Base-by-base conservation (phyloP, 2,888 invertebrate genomes). In the Leptogaster cylindrica region DNA sequence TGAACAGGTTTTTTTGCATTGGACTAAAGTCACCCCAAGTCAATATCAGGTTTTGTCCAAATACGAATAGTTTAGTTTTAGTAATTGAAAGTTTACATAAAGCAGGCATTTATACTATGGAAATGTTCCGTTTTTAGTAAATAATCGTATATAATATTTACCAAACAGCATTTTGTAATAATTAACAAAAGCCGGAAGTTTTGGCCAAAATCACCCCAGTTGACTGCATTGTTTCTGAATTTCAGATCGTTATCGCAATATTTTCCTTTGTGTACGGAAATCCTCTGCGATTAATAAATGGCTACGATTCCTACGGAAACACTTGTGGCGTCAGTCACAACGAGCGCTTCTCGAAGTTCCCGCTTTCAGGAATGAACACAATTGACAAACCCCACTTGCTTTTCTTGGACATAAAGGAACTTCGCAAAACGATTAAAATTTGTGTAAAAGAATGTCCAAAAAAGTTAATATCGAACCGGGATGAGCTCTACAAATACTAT, bases 271-370 rank as follows among this genome's bases (percentile, higher is more conserved):
- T 93, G 1, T 93, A 92, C 78, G 95, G 94, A 14, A 92, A 92
- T 81, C 94, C 95, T 0, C 81, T 89, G 74, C 85, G 94, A 71
- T 85, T 95, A 41, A 89, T 94, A 70, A 93, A 94, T 84, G 95
- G 95, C 14, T 94, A 92, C 80, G 95, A 96, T 79, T 94, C 93
- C 66, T 96, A 93, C 83, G 95, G 95, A 6, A 96, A 97, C 78
- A 94, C 94, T 28, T 97, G 97, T 80, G 96, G 96, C 12, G 88
- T 91, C 20, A 87, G 88, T 74, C 83, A 82, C 72, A 96, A 95
- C 79, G 88, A 88, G 73, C 87, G 87, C 72, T 86, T 92, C 70
- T 87, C 87, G 6, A 86, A 88, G 72, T 85, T 90, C 75, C 87
- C 89, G 2, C 79, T 91, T 51, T 91, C 95, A 18, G 96, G 95